These are phyloP conservation scores for Rhea pennata DNA, from an alignment of 2,113 vertebrate genomes.

Conservation along the genomic window DNA sequence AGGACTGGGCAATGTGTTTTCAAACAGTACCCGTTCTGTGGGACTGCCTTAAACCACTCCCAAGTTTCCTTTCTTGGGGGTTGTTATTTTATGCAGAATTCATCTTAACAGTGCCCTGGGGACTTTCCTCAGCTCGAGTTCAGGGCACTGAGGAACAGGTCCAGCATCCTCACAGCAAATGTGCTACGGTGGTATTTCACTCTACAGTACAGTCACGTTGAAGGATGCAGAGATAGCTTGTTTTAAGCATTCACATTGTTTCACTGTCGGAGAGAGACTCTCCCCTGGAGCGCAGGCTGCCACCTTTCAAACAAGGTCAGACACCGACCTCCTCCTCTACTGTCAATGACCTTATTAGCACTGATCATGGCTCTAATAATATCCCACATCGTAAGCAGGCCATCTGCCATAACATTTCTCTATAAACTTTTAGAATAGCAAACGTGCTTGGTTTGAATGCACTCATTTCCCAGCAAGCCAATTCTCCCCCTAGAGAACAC, in stretches of 20 bases:
- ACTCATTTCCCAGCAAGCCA: background rate
- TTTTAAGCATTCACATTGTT: background rate
- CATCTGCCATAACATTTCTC: conserved; percentile 55
- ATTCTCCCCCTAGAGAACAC: background rate
- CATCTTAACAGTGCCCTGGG: background rate
- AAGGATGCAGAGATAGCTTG: background rate
- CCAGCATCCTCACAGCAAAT: accelerated
- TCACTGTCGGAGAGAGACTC: background rate
- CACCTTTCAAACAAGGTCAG: conserved; percentile 63
- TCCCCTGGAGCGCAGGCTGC: background rate
- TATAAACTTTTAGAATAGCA: conserved; percentile 25
- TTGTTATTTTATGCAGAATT: background rate
- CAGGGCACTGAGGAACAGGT: background rate
- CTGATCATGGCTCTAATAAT: conserved; percentile 71
- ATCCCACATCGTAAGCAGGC: background rate
- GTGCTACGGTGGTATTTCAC: accelerated
- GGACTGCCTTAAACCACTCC: background rate
- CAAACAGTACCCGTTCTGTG: background rate
- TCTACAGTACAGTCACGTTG: background rate
- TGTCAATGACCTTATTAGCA: conserved; percentile 68
- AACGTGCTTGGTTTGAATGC: background rate
- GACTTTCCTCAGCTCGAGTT: background rate
- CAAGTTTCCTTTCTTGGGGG: background rate
- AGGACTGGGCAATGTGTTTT: background rate
- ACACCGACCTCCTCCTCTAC: conserved; percentile 17